Percentiles rank a stretch among this genome's conserved stretches.
Conservation (phyloP, 2,113 vertebrate species). For the Datnioides undecimradiatus region DNA sequence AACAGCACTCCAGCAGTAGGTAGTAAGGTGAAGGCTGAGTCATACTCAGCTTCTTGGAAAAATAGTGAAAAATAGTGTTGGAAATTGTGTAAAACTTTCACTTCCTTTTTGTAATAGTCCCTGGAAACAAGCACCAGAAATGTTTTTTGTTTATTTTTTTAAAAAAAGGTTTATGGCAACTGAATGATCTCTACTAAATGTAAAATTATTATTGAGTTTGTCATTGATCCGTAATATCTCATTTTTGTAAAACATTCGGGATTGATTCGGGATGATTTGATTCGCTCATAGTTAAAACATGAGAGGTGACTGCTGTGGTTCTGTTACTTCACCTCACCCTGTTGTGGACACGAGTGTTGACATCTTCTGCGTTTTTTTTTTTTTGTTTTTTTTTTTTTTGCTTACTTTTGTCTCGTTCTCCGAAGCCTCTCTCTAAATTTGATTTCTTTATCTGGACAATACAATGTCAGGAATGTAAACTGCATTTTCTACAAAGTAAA, state of each 20-base stretch:
- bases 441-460: background rate
- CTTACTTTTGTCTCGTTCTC: background rate
- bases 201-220: background rate
- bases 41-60: background rate
- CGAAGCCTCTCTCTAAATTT: background rate
- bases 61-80: background rate
- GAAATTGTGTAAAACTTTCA: background rate
- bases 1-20: background rate
- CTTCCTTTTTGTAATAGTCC: background rate
- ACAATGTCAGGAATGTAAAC: constrained; percentile 32
- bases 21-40: background rate
- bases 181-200: background rate
- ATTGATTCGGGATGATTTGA: background rate
- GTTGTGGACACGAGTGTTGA: background rate
- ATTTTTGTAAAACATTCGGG: background rate
- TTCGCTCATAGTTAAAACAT: background rate
- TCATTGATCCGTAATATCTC: background rate
- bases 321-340: background rate
- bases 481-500: constrained; percentile 18
- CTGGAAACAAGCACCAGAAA: background rate
- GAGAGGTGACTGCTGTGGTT: background rate
- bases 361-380: background rate
- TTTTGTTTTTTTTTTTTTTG: background rate
- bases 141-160: no score
- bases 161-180: no score